Base-by-base conservation (phyloP, 2,113 vertebrate genomes). In the Lycaon pictus region DNA sequence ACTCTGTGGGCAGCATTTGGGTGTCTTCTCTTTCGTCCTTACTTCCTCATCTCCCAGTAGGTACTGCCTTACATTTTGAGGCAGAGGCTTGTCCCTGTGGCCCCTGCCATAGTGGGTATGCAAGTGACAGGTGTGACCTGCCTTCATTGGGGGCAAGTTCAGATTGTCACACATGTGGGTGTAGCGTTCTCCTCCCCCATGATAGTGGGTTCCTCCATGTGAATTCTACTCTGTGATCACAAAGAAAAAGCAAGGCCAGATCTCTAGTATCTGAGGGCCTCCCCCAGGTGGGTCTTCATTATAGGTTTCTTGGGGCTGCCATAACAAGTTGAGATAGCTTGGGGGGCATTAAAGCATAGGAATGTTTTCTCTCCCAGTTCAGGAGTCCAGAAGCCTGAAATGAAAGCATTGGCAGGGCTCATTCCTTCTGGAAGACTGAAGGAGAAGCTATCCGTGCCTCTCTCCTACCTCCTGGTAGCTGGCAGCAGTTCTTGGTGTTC, bases 51-150 rank as follows among this genome's bases (percentile, higher is more conserved):
- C 7, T 32, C 58, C 43, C 11, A 16, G 5, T 10, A 5, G 29
- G 9, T 65, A 7, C 67, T 4, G 0, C 35, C 48, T 82, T 25
- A 13, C 13, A 17, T 43, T 15, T 55, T n/a, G 90, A 20, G n/a
- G 63, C 43, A 58, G 84, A 95, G 29, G 5, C 17, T 19, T 22
- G 27, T 51, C 13, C 55, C 65, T 5, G 29, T n/a, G 83, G 5
- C 77, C n/a, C 37, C 48, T 4, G 1, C 19, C 3, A 1, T 7
- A 8, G 35, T 2, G 2, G 23, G 16, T 12, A 10, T 13, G 19
- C 15, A 11, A 11, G 51, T 77, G 81, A 32, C 63, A 11, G 53
- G 11, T 29, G 2, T 58, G 51, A 53, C 37, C 12, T 56, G 25
- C 43, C 71, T 35, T 53, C n/a, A n/a, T 55, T 8, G 7, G 67